Evolutionary conservation across 2,113 vertebrate species (phyloP), one percentile per base, ranked within the genome.

Genomic region (Beaufortia kweichowensis): DNA sequence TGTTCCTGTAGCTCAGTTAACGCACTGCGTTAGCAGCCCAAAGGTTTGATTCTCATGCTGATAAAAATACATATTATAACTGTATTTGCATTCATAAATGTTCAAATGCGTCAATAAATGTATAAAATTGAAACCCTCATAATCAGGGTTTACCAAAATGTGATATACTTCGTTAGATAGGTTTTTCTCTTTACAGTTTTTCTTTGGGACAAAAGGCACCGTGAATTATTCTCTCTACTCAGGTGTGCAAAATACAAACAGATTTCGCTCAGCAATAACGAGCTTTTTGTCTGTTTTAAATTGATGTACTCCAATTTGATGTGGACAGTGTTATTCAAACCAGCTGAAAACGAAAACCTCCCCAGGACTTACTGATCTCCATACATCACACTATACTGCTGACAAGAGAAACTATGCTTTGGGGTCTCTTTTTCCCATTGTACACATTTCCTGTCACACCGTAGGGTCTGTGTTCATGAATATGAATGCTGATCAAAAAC

Each of bases 401-500:
- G 64, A 83, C 78, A 72, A 75, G 70, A 65, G 62, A 65, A 78
- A 72, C 57, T 65, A 66, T 69, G 35, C 78, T 73, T 72, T 57
- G 29, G 59, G 57, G 78, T 78, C 70, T 77, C 73, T 35, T 64
- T 76, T 28, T 28, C 53, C 19, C n/a, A 59, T 80, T 66, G 23
- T 56, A 68, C 60, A 79, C 76, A 62, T 78, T 74, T 81, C 64
- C 78, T 82, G 70, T 66, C 48, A 70, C 59, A 21, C 50, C 29
- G 15, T 46, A 53, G 41, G 72, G 74, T 64, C 70, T 64, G 69
- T 24, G 23, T 79, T 79, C 74, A 78, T 79, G 62, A 79, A 61
- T 43, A 53, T 77, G 24, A 33, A 35, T 1, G 46, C 24, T 80
- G 76, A 84, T 85, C 80, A 76, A 59, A 79, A 85, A 79, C 82